Conservation (phyloP, 1,140 invertebrate genomes). For the Tenebrio molitor region DNA sequence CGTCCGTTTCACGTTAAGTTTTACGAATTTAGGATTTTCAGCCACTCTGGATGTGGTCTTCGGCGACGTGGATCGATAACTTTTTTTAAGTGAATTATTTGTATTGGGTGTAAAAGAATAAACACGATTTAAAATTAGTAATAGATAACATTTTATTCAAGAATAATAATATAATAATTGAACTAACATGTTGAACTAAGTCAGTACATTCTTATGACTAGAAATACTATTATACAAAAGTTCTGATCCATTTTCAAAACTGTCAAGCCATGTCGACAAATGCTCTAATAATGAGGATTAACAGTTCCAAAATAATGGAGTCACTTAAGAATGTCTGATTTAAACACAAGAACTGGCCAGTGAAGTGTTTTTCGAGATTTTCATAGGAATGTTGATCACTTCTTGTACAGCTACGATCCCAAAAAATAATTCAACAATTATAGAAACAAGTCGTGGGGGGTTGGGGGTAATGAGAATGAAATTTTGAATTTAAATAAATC, state of each 20-base stretch:
- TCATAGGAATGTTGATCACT: conserved; percentile 50
- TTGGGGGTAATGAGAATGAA: conserved; percentile 29
- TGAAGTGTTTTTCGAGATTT: conserved; percentile 42
- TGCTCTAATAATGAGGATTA: conserved; percentile 15
- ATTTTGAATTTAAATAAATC: conserved; percentile 29
- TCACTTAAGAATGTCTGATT: conserved; percentile 47
- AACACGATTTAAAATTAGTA: conserved; percentile 47
- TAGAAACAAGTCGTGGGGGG: too few relatives aligned
- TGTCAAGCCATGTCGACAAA: conserved; percentile 23
- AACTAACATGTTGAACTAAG: conserved; percentile 58
- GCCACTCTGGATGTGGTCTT: conserved; percentile 61
- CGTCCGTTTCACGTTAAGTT: neutral
- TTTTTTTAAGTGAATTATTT: neutral
- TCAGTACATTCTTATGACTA: conserved; percentile 63
- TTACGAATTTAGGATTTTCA: conserved; percentile 44
- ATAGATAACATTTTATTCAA: conserved; percentile 61
- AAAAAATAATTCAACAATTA: too few relatives aligned
- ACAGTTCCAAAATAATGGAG: conserved; percentile 43
- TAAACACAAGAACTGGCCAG: conserved; percentile 54
- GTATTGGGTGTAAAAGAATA: conserved; percentile 17
- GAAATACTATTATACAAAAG: conserved; percentile 59
- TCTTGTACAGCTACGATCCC: conserved; percentile 46
- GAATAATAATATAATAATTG: conserved; percentile 55
- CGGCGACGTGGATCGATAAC: conserved; percentile 60
- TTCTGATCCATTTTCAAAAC: conserved; percentile 43